Percentiles rank a stretch among this genome's conserved stretches.
Evolutionary conservation across 2,888 invertebrate genomes (phyloP).

Genomic region (Ptilodon capucinus): DNA sequence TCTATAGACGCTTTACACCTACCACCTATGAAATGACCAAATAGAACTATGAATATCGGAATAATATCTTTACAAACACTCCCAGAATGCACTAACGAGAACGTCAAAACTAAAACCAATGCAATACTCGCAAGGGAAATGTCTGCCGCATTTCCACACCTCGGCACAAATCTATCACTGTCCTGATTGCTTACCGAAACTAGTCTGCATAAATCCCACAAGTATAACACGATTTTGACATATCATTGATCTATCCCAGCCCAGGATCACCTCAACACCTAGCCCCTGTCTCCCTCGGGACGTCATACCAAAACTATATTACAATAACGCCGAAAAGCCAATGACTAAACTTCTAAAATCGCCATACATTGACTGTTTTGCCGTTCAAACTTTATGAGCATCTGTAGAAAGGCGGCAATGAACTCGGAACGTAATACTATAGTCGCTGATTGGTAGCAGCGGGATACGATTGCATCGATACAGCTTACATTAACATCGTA

Average conservation of each 20-base stretch:
- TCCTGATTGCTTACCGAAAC: constrained; percentile 61
- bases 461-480: constrained; percentile 25
- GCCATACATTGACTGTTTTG: constrained; percentile 21
- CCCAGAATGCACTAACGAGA: constrained; percentile 29
- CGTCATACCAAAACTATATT: constrained; percentile 49
- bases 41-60: too few species aligned
- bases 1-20: too few species aligned
- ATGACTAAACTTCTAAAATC: not conserved
- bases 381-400: not conserved
- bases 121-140: constrained; percentile 41
- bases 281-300: constrained; percentile 56
- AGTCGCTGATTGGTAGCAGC: constrained; percentile 19
- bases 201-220: constrained; percentile 69
- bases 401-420: constrained; percentile 21
- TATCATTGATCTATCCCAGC: constrained; percentile 75
- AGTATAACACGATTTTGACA: constrained; percentile 77
- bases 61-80: not conserved
- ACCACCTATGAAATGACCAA: too few species aligned
- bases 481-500: constrained; percentile 23
- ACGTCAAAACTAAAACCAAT: constrained; percentile 32
- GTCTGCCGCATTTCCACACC: constrained; percentile 32
- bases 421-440: constrained; percentile 10
- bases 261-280: constrained; percentile 73
- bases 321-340: constrained; percentile 28
- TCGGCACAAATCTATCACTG: constrained; percentile 69